Evolutionary conservation across 1,140 invertebrate species (phyloP).

Genomic region (Goniozus legneri): DNA sequence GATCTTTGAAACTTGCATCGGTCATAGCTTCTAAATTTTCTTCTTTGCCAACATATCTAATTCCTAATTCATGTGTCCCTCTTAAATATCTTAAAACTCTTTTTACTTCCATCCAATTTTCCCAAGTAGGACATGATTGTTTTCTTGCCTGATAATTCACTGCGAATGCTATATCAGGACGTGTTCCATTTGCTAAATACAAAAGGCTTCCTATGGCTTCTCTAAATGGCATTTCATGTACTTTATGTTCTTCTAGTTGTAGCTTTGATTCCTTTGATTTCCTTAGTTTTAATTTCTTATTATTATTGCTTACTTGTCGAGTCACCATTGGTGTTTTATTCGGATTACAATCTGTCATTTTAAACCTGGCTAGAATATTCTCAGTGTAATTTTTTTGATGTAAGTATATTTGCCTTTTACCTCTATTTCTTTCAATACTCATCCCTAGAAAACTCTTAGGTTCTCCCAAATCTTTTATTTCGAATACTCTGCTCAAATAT

Average conservation of each 20-base stretch:
- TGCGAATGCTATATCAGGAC: slow-evolving; percentile 41
- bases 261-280: background rate
- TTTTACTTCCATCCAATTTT: slow-evolving; percentile 26
- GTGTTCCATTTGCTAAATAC: slow-evolving; percentile 31
- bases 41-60: slow-evolving; percentile 7
- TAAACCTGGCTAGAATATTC: slow-evolving; percentile 23
- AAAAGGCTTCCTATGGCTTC: slow-evolving; percentile 35
- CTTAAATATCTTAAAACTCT: slow-evolving; percentile 28
- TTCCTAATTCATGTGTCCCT: slow-evolving; percentile 15
- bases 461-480: background rate
- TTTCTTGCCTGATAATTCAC: slow-evolving; percentile 21
- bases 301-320: slow-evolving; percentile 1
- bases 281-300: background rate
- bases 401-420: background rate
- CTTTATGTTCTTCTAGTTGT: too few relatives aligned
- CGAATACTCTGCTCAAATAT: too few relatives aligned
- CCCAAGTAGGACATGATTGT: slow-evolving; percentile 17
- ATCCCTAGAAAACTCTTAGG: background rate
- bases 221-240: slow-evolving; percentile 24
- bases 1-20: slow-evolving; percentile 7
- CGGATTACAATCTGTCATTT: slow-evolving; percentile 29
- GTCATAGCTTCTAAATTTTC: background rate
- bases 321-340: slow-evolving; percentile 24
- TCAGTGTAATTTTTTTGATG: background rate
- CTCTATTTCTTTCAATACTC: background rate